These are phyloP conservation scores for Anhinga anhinga DNA, from an alignment of 2,113 vertebrate genomes.

Conservation along the genomic window DNA sequence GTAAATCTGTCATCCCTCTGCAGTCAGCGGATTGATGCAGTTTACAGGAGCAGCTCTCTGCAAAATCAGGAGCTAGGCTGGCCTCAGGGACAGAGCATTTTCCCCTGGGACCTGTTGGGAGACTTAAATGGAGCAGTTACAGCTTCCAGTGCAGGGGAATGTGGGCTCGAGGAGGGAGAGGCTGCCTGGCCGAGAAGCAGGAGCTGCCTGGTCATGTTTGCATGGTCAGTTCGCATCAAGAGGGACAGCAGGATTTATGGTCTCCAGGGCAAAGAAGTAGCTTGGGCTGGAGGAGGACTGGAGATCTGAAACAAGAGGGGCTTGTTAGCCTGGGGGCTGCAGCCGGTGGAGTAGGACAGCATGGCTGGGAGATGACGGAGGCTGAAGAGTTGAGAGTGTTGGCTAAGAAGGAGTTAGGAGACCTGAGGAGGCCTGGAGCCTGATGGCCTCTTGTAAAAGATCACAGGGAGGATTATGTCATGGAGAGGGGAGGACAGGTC, in stretches of 20 bases:
- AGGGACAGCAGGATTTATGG: not conserved
- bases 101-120: not conserved
- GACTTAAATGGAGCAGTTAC: not conserved
- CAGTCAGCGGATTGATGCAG: not conserved
- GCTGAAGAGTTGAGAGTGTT: accelerated
- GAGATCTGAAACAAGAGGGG: not conserved
- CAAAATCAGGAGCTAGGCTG: not conserved
- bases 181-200: not conserved
- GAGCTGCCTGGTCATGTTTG: not conserved
- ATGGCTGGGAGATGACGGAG: not conserved
- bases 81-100: not conserved
- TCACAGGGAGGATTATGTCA: not conserved
- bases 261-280: not conserved
- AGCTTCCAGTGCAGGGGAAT: not conserved
- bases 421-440: not conserved
- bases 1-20: not conserved
- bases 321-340: not conserved
- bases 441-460: not conserved
- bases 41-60: not conserved
- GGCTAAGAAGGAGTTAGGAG: not conserved
- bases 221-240: not conserved
- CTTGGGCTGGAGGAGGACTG: not conserved
- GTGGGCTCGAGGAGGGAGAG: not conserved
- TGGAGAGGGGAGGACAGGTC: not conserved
- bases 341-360: not conserved